Evolutionary conservation across 2,888 invertebrate species (phyloP).

Genomic region (Patella ulyssiponensis): DNA sequence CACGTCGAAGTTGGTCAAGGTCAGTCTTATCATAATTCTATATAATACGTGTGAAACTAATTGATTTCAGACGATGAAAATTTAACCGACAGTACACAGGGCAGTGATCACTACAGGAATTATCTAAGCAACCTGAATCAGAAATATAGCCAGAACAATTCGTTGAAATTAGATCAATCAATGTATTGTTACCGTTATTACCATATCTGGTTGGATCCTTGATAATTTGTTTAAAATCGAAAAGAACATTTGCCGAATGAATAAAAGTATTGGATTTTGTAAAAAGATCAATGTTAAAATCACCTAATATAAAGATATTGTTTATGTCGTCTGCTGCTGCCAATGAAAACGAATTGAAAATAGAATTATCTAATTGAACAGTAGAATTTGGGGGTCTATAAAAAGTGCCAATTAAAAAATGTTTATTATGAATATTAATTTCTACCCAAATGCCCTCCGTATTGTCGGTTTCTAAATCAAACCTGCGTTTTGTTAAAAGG

Average conservation of each 20-base stretch:
- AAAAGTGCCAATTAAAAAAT: conserved; percentile 4
- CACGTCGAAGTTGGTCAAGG: no score
- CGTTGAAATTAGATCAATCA: no score
- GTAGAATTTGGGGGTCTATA: neutral
- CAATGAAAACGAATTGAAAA: neutral
- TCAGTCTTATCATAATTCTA: no score
- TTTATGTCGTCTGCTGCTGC: neutral
- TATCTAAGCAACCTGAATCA: no score
- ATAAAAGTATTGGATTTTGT: conserved; percentile 3
- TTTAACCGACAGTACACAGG: no score
- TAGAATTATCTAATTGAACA: neutral
- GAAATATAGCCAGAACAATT: no score
- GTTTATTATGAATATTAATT: neutral
- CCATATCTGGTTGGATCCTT: neutral
- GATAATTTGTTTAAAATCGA: neutral
- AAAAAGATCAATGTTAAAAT: neutral
- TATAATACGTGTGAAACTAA: no score
- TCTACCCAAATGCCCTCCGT: neutral
- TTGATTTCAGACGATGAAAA: no score
- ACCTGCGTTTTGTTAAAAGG: no score
- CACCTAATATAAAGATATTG: conserved; percentile 8
- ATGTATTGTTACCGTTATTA: neutral
- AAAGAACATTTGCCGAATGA: neutral
- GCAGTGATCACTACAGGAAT: no score
- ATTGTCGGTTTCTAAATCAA: neutral